These are phyloP conservation scores for Serinus canaria DNA, from an alignment of 2,113 vertebrate species.

Conservation along the genomic window DNA sequence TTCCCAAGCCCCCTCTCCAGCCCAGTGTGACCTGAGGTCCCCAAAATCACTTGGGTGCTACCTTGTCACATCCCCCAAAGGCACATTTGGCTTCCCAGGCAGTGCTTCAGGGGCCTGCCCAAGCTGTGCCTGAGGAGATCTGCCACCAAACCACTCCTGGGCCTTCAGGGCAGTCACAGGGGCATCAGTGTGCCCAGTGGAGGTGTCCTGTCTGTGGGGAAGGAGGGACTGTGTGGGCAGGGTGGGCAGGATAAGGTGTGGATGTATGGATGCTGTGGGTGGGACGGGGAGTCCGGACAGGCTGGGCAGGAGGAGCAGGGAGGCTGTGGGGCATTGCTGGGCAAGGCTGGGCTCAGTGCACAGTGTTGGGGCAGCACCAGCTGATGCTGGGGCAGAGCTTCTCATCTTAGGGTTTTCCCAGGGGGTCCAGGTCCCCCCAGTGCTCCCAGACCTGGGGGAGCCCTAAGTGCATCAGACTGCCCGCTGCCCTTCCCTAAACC, in stretches of 20 bases:
- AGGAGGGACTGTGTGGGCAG: background rate
- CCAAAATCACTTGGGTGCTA: fast-evolving
- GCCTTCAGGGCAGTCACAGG: background rate
- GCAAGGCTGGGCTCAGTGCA: background rate
- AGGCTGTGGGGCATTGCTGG: background rate
- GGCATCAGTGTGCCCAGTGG: fast-evolving
- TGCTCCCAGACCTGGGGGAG: background rate
- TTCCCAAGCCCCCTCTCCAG: background rate
- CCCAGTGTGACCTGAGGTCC: background rate
- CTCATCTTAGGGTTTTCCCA: fast-evolving
- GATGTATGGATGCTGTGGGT: fast-evolving
- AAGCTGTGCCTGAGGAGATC: fast-evolving
- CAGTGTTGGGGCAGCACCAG: background rate
- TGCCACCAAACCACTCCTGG: fast-evolving
- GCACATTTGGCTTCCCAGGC: fast-evolving
- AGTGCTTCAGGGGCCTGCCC: background rate
- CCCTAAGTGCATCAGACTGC: fast-evolving
- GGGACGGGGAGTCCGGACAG: fast-evolving
- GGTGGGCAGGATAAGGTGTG: fast-evolving
- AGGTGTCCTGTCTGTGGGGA: background rate
- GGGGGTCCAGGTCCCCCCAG: fast-evolving
- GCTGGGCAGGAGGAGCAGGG: background rate
- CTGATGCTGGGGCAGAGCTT: background rate
- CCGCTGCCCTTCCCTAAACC: background rate
- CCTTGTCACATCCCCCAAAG: fast-evolving